Base-by-base conservation (phyloP, 2,113 vertebrate species). In the Brachypodius melanocephalos region DNA sequence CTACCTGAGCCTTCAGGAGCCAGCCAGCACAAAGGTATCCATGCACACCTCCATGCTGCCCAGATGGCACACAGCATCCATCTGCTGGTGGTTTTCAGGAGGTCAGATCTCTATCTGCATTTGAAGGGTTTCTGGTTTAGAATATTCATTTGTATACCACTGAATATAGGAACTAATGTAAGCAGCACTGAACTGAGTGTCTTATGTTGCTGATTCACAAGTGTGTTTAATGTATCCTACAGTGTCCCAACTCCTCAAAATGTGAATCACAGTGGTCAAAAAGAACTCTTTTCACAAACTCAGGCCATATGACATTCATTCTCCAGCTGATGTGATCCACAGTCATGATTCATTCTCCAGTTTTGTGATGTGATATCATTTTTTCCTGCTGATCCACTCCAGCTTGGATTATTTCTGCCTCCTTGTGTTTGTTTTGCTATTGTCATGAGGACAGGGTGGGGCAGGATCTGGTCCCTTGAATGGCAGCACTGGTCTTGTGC, bases 1-100 rank as follows among this genome's bases (percentile, higher is more conserved):
- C 77, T 99, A 99, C 95, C 94, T 99, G 96, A 98, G 97, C 90
- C 97, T 98, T 63, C 99, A 99, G 93, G 99, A 99, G 79, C 91
- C 98, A 83, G 54, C 98, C 51, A 97, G 97, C 88, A 98, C 97
- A 92, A 99, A 99, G 98, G 99, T 99, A 98, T 32, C 31, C 45
- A 52, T 13, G 62, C 32, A 59, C 38, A 18, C 52, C 65, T 76
- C 7, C 6, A 0, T 36, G 10, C 14, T 46, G 2, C 38, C 79
- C 42, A 52, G 0, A 3, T n/a, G 26, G 38, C 4, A 0, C 32
- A 32, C 32, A 72, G 32, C 36, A 16, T 14, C 54, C 69, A 2
- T 26, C 61, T 76, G 8, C 26, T 25, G 13, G 3, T 5, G 21
- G 6, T 80, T 63, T 29, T 14, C 6, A 1, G 28, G 46, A 52